Percentiles rank a stretch among this genome's conserved stretches.
These are phyloP conservation scores for Mizuhopecten yessoensis DNA, from an alignment of 1,140 invertebrate species.

Conservation along the genomic window DNA sequence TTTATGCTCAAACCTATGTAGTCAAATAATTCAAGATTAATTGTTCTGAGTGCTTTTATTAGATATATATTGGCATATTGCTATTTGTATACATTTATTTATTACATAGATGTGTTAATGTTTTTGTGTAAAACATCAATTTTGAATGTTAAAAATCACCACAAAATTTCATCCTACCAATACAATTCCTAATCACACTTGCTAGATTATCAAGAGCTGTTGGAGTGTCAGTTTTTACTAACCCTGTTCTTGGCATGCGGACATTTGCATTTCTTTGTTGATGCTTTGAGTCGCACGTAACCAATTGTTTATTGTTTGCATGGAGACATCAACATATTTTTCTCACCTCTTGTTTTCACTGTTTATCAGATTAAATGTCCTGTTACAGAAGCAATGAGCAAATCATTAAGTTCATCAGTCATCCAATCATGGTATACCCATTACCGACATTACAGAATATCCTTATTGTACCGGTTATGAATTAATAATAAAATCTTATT, in stretches of 20 bases:
- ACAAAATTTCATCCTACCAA: neutral
- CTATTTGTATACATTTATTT: conserved; percentile 40
- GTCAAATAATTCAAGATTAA: neutral
- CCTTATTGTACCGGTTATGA: no score
- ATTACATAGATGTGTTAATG: conserved; percentile 18
- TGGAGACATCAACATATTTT: neutral
- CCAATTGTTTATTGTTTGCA: conserved; percentile 14
- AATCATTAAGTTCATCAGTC: neutral
- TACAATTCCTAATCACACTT: neutral
- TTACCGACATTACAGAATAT: neutral
- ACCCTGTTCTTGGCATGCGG: neutral
- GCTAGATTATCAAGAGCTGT: no score
- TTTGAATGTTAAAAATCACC: neutral
- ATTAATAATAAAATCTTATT: no score
- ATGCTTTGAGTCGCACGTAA: neutral
- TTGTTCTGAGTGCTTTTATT: conserved; percentile 11
- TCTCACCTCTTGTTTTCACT: neutral
- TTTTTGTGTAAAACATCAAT: neutral
- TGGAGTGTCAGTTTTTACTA: neutral
- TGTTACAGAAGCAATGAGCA: neutral
- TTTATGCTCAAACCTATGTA: no score
- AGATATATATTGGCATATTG: conserved; percentile 33
- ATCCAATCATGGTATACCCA: neutral
- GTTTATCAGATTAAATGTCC: conserved; percentile 4
- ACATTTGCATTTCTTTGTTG: conserved; percentile 22